A percentile compares a stretch with the other conserved stretches of the same genome.
These are phyloP conservation scores for Agrochola lota DNA, from an alignment of 2,888 invertebrate genomes.

Conservation along the genomic window DNA sequence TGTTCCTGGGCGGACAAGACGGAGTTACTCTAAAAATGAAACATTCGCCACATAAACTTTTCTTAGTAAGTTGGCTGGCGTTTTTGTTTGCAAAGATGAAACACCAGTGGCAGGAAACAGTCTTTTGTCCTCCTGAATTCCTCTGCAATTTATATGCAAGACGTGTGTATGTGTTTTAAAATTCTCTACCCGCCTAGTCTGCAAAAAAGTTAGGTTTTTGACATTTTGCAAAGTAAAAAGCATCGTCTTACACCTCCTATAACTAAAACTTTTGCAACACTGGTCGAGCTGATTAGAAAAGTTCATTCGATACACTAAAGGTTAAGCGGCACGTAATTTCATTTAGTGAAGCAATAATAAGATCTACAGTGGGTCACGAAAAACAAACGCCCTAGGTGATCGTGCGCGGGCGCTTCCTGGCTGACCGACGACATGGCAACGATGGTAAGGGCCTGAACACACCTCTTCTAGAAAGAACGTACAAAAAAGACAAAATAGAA, in stretches of 20 bases:
- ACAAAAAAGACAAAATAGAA: not conserved
- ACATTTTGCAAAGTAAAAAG: not conserved
- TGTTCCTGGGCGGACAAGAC: not conserved
- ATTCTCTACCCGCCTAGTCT: not conserved
- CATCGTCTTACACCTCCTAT: conserved; percentile 10
- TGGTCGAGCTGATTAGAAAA: conserved; percentile 61
- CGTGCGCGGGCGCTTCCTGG: conserved; percentile 68
- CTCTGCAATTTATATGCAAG: not conserved
- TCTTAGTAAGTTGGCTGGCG: not conserved
- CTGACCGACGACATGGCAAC: conserved; percentile 42
- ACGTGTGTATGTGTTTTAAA: not conserved
- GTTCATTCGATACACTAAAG: conserved; percentile 65
- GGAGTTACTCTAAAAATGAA: not conserved
- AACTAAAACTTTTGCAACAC: conserved; percentile 57
- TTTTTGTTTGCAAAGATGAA: conserved; percentile 13
- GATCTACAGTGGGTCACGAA: conserved; percentile 75
- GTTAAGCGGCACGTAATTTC: conserved; percentile 63
- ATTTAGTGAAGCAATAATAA: conserved; percentile 63
- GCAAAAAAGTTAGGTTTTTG: not conserved
- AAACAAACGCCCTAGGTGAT: conserved; percentile 73
- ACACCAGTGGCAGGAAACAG: conserved; percentile 3
- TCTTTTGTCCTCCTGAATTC: conserved; percentile 11
- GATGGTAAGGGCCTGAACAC: conserved; percentile 15
- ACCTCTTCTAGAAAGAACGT: not conserved
- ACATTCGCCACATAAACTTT: not conserved